phyloP scores from a whole-genome alignment of 2,888 invertebrate genomes.

The Cantharis rustica region DNA sequence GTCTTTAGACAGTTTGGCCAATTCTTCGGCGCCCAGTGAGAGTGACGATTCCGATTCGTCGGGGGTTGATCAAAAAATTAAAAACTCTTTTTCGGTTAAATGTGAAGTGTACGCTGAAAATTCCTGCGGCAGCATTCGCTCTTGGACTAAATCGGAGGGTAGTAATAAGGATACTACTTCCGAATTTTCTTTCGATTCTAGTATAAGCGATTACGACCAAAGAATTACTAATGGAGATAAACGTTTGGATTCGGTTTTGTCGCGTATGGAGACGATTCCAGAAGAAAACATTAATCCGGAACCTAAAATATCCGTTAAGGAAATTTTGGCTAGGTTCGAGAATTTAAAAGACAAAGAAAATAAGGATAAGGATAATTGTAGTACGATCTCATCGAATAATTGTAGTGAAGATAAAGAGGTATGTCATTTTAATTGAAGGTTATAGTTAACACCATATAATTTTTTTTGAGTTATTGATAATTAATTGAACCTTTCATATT shows the following conservation, averaged over 20 bases:
- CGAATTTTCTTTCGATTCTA: constrained; percentile 44
- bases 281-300: constrained; percentile 73
- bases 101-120: constrained; percentile 53
- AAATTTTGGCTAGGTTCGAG: constrained; percentile 81
- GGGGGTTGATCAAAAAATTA: constrained; percentile 61
- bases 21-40: constrained; percentile 68
- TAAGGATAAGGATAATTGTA: constrained; percentile 26
- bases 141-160: constrained; percentile 41
- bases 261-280: constrained; percentile 78
- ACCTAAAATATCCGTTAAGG: constrained; percentile 82
- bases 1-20: constrained; percentile 71
- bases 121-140: constrained; percentile 45
- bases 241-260: constrained; percentile 34
- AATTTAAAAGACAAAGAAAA: constrained; percentile 48
- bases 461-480: background rate
- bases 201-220: constrained; percentile 28
- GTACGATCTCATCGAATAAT: constrained; percentile 31
- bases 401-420: constrained; percentile 9
- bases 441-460: background rate
- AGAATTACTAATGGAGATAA: constrained; percentile 36
- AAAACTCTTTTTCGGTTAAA: constrained; percentile 50
- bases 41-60: constrained; percentile 67
- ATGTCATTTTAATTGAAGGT: background rate
- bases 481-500: background rate
- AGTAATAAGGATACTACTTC: constrained; percentile 36